Evolutionary conservation across 2,797 vertebrate genomes (phyloP), one percentile per base, ranked within the genome.

Genomic region (Limnodromus scolopaceus): DNA sequence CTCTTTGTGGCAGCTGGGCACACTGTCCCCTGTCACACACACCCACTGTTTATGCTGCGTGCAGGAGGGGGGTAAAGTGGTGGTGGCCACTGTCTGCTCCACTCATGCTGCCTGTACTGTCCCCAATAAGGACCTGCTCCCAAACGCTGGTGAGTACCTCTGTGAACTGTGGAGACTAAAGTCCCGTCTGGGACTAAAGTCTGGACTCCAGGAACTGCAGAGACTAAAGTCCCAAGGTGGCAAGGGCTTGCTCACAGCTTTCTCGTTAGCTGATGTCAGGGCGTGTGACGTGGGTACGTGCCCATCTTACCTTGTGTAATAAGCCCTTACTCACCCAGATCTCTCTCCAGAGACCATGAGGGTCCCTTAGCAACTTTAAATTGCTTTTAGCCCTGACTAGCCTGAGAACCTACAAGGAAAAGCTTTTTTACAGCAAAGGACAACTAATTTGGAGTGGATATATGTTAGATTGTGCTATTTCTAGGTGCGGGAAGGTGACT

Each of bases 41-140:
- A 13, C 0, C 1, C 34, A 27, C 8, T 0, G 6, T 0, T 0
- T 41, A 11, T n/a, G 23, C 23, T 79, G 46, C 64, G 39, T 13
- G 28, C 39, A 68, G 34, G 57, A 55, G 15, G 10, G 9, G 48
- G 13, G 49, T 24, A 46, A 41, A 13, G 15, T 38, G 49, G 48
- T 77, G 18, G 20, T 68, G 27, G 27, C 46, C 24, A 2, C 46
- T 61, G 7, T 75, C 46, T 80, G 16, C 28, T 70, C 30, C 1
- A 1, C 9, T 78, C 2, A 0, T 53, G 41, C 68, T 91, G 58
- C 38, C 45, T 14, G 1, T 65, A 25, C 36, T 65, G 20, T 58
- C 27, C 34, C 19, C 15, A 13, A 0, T 38, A 36, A 87, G 32
- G 38, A 53, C 39, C 38, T 41, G 39, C 17, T 91, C 13, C 54